Evolutionary conservation across 2,888 invertebrate species (phyloP).

Genomic region (Drosophila paramelanica): DNA sequence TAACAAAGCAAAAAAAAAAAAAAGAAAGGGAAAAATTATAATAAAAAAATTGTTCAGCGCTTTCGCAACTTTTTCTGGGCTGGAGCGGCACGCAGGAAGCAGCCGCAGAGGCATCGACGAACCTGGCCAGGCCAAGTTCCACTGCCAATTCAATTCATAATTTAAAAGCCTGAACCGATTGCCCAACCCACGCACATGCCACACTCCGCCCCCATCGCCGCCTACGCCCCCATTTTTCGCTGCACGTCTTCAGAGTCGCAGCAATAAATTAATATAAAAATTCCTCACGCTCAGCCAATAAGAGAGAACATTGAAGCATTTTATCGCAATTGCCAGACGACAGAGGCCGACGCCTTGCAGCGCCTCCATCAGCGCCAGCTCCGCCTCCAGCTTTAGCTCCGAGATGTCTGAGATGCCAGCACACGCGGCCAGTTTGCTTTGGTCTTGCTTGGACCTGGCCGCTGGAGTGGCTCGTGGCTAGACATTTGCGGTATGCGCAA

Average conservation of each 20-base stretch:
- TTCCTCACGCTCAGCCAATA: conserved; percentile 83
- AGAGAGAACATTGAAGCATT: conserved; percentile 76
- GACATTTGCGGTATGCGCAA: conserved; percentile 66
- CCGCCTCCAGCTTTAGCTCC: background rate
- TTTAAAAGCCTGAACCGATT: conserved; percentile 65
- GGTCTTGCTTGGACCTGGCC: conserved; percentile 31
- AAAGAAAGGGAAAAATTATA: conserved; percentile 32
- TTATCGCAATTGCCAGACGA: conserved; percentile 69
- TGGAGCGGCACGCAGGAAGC: conserved; percentile 34
- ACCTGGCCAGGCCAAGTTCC: conserved; percentile 35
- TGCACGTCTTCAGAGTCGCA: conserved; percentile 42
- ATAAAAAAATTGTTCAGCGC: conserved; percentile 25
- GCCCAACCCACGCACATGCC: conserved; percentile 13
- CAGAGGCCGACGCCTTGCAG: conserved; percentile 25
- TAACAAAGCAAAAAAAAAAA: conserved; percentile 1
- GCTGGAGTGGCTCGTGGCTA: conserved; percentile 18
- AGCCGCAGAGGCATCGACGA: conserved; percentile 41
- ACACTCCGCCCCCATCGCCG: background rate
- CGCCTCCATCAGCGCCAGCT: background rate
- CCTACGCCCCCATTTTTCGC: background rate
- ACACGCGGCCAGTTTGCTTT: conserved; percentile 72
- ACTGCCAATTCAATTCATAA: conserved; percentile 73
- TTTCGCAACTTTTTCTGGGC: conserved; percentile 42
- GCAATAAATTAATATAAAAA: conserved; percentile 82
- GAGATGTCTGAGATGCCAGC: conserved; percentile 69